Percentiles rank a stretch among this genome's conserved stretches.
Conservation (phyloP, 2,797 vertebrate species). For the Neopelma chrysocephalum region DNA sequence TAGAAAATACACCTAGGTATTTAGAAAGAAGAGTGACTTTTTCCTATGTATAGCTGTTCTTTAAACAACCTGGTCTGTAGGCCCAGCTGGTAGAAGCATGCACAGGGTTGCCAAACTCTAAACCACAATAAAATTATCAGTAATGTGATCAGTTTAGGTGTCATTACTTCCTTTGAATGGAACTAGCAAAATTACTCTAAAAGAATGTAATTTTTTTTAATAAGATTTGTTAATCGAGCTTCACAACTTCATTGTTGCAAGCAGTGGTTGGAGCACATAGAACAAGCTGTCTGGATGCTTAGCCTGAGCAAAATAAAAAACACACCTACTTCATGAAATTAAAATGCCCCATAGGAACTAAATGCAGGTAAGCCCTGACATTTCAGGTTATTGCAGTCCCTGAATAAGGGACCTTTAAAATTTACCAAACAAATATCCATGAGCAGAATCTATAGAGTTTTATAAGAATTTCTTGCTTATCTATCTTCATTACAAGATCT, state of each 20-base stretch:
- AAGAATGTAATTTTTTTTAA: neutral
- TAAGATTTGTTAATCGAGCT: neutral
- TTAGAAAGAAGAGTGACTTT: neutral
- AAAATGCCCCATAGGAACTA: neutral
- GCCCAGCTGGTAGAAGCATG: neutral
- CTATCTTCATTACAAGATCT: neutral
- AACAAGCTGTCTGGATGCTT: neutral
- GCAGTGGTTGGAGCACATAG: neutral
- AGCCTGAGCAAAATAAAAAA: neutral
- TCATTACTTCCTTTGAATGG: neutral
- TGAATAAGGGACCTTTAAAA: neutral
- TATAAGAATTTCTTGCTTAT: neutral
- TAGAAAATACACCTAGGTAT: neutral
- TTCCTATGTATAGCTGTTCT: neutral
- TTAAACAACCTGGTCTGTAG: neutral
- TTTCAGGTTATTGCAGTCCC: neutral
- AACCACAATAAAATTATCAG: neutral
- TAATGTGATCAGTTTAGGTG: neutral
- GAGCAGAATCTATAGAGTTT: neutral
- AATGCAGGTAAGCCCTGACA: neutral
- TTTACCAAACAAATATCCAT: neutral
- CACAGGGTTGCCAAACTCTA: neutral
- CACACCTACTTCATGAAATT: neutral
- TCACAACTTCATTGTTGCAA: neutral
- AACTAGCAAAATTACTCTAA: neutral